Conservation (phyloP, 1,140 invertebrate genomes). For the Diorhabda elongata region DNA sequence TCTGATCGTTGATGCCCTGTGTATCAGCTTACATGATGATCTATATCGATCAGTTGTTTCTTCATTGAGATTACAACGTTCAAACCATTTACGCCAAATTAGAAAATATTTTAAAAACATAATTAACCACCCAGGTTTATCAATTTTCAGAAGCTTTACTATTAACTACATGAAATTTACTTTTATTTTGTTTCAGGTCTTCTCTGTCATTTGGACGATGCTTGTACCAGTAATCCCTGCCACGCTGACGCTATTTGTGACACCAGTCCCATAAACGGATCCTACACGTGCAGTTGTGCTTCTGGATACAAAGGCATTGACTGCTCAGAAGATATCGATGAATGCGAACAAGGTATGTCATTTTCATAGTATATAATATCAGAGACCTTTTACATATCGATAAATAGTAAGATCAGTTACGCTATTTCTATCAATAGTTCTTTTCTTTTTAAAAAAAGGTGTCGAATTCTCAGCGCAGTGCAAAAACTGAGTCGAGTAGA, state of each 20-base stretch:
- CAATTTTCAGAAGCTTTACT: not conserved
- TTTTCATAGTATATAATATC: too few species aligned
- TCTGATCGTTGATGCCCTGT: too few species aligned
- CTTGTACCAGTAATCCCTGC: slow-evolving; percentile 94
- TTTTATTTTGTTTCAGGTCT: slow-evolving; percentile 57
- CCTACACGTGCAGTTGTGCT: slow-evolving; percentile 89
- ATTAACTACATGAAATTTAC: not conserved
- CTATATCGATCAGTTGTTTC: too few species aligned
- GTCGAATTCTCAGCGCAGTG: too few species aligned
- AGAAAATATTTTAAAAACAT: not conserved
- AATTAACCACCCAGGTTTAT: not conserved
- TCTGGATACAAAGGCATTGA: slow-evolving; percentile 85
- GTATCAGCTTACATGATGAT: too few species aligned
- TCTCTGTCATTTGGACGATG: slow-evolving; percentile 93
- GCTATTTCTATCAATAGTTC: too few species aligned
- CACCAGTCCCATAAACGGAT: slow-evolving; percentile 92
- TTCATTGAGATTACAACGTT: too few species aligned
- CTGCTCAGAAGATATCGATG: slow-evolving; percentile 91
- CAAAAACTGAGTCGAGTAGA: too few species aligned
- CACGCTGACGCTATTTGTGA: slow-evolving; percentile 91
- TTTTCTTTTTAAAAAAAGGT: too few species aligned
- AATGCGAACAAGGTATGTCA: slow-evolving; percentile 84
- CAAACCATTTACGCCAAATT: too few species aligned
- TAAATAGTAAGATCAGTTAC: too few species aligned
- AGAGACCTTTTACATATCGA: too few species aligned